Percentiles rank a stretch among this genome's conserved stretches.
These are phyloP conservation scores for Formicarius rufipectus DNA, from an alignment of 2,113 vertebrate species.

Conservation along the genomic window DNA sequence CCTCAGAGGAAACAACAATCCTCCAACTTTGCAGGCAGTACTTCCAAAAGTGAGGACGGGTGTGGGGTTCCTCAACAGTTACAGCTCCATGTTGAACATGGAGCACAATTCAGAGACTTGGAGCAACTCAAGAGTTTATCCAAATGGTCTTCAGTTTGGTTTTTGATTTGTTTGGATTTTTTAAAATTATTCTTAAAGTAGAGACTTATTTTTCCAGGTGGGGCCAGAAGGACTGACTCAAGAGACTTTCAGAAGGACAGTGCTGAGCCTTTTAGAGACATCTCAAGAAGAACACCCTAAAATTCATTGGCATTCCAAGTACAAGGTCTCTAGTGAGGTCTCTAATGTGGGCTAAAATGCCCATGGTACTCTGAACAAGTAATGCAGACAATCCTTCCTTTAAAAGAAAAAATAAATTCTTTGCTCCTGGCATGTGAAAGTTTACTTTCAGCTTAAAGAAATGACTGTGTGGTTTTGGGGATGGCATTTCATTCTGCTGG, in stretches of 20 bases:
- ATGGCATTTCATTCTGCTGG: conserved; percentile 64
- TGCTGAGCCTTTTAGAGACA: conserved; percentile 10
- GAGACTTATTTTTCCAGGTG: not conserved
- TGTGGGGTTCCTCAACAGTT: not conserved
- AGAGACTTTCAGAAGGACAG: not conserved
- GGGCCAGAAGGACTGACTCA: not conserved
- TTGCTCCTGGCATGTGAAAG: conserved; percentile 70
- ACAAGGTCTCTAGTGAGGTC: not conserved
- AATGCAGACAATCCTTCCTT: conserved; percentile 37
- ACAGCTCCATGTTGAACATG: not conserved
- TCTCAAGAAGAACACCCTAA: conserved; percentile 6
- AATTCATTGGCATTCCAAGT: not conserved
- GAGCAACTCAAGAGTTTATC: not conserved
- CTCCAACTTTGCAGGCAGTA: not conserved
- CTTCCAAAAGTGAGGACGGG: not conserved
- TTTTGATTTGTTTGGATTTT: not conserved
- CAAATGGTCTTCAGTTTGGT: not conserved
- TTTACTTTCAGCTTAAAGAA: conserved; percentile 77
- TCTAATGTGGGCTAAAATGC: not conserved
- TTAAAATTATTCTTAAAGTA: not conserved
- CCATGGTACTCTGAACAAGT: not conserved
- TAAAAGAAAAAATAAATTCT: conserved; percentile 42
- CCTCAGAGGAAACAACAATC: not conserved
- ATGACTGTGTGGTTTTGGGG: conserved; percentile 72
- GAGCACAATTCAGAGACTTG: not conserved